Base-by-base conservation (phyloP, 2,113 vertebrate species). In the Apodemus speciosus region DNA sequence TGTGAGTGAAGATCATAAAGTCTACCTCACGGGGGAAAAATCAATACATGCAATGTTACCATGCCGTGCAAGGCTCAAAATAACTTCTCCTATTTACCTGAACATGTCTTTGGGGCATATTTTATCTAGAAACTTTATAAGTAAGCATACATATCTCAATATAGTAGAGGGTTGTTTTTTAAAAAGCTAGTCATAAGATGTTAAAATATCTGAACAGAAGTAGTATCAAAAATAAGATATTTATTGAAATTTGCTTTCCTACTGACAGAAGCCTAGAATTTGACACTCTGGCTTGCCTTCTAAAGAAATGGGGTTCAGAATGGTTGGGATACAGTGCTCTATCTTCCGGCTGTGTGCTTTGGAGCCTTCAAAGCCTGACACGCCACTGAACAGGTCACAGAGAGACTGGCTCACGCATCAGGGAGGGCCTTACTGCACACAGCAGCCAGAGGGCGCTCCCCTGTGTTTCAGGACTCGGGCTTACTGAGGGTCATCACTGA, bases 401-500 rank as follows among this genome's bases (percentile, higher is more conserved):
- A 32, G 25, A 62, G 38, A 53, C 30, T 16, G 30, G 1, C 58
- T 71, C 30, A 0, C 7, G 10, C 21, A 21, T 40, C n/a, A 20
- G 25, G 69, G 20, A 60, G 4, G 46, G 38, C 58, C 66, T 25
- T 6, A 21, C 38, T 4, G 35, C 4, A 32, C 1, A 9, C 32
- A 25, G 43, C 30, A 0, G 2, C 5, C 0, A 53, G 10, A 13
- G 3, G 14, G 16, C 2, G 2, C 11, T 35, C 81, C 62, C 79
- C 88, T 93, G 8, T 93, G 71, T 98, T 98, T 16, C 98, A 99
- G 99, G 99, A 98, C n/a, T 97, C 98, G 0, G 98, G 98, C 18
- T 94, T 99, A 91, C 95, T 99, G 46, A 96, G 97, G 9, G 27
- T 98, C 87, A 94, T 99, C 96, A 97, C 97, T 0, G 97, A 99